Conservation (phyloP, 92 coral and sea anemone species). For the Bergia puertoricense region DNA sequence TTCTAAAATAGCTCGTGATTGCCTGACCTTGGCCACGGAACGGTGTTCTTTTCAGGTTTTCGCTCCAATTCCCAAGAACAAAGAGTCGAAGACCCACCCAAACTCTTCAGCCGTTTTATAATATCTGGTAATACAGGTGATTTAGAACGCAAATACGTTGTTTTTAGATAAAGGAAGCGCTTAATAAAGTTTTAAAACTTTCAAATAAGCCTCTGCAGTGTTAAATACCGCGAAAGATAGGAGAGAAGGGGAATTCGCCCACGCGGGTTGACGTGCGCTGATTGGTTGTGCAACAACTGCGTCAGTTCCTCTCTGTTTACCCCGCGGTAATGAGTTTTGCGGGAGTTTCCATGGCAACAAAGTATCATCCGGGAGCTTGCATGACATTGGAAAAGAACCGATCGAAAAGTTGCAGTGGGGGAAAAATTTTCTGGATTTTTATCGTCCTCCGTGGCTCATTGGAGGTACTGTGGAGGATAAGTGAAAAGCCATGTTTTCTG, state of each 20-base stretch:
- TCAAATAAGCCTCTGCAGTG: background rate
- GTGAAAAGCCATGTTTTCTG: background rate
- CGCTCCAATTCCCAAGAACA: background rate
- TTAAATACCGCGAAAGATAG: too few species aligned
- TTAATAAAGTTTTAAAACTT: too few species aligned
- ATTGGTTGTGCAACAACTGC: conserved; percentile 23
- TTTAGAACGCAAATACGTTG: too few species aligned
- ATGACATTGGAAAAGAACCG: conserved; percentile 40
- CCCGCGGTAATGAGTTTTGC: conserved; percentile 69
- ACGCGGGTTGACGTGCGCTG: conserved; percentile 3
- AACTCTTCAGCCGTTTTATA: background rate
- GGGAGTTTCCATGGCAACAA: conserved; percentile 78
- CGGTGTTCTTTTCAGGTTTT: background rate
- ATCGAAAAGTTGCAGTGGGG: conserved; percentile 43
- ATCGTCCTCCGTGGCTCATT: conserved; percentile 8
- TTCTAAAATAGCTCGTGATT: background rate
- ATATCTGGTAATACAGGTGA: background rate
- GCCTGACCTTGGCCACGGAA: background rate
- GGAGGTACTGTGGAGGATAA: conserved; percentile 18
- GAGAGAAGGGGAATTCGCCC: background rate
- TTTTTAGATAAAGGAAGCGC: too few species aligned
- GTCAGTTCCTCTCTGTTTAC: conserved; percentile 70
- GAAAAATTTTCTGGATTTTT: conserved; percentile 29
- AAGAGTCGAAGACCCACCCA: background rate
- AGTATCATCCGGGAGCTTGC: conserved; percentile 78